Evolutionary conservation across 2,888 invertebrate species (phyloP).

Genomic region (Hedya salicella): DNA sequence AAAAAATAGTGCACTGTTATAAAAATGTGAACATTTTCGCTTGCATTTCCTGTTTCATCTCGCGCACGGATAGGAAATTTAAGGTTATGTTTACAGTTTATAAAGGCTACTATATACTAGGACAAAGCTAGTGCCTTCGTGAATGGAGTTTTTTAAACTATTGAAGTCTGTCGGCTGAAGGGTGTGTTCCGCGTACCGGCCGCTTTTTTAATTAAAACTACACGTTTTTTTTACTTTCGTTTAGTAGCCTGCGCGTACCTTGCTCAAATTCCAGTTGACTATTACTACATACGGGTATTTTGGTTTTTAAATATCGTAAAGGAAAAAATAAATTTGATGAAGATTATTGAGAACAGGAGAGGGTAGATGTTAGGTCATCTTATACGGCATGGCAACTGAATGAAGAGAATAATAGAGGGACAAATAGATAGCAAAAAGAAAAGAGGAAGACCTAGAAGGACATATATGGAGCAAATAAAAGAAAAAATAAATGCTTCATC

Average conservation of each 20-base stretch:
- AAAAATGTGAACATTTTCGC: constrained; percentile 7
- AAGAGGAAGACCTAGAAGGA: no score
- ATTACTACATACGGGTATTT: no score
- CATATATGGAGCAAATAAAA: no score
- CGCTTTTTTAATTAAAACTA: constrained; percentile 18
- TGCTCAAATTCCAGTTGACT: no score
- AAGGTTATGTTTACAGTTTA: constrained; percentile 1
- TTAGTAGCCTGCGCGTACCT: background rate
- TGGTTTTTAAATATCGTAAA: no score
- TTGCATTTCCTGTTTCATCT: constrained; percentile 3
- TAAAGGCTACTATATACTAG: background rate
- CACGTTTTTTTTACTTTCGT: background rate
- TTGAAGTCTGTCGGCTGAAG: constrained; percentile 11
- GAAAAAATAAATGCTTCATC: no score
- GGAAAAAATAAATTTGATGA: no score
- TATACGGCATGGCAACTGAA: no score
- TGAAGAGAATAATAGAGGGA: no score
- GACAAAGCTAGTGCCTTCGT: background rate
- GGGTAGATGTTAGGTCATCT: no score
- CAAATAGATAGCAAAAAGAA: no score
- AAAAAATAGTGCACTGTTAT: background rate
- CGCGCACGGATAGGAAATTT: constrained; percentile 9
- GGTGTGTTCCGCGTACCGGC: constrained; percentile 12
- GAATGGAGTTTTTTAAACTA: constrained; percentile 11
- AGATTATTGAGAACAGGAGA: no score